A percentile compares a stretch with the other conserved stretches of the same genome.
phyloP scores from a whole-genome alignment of 53 echinoderm and acorn worm genomes.

The Crossaster papposus region DNA sequence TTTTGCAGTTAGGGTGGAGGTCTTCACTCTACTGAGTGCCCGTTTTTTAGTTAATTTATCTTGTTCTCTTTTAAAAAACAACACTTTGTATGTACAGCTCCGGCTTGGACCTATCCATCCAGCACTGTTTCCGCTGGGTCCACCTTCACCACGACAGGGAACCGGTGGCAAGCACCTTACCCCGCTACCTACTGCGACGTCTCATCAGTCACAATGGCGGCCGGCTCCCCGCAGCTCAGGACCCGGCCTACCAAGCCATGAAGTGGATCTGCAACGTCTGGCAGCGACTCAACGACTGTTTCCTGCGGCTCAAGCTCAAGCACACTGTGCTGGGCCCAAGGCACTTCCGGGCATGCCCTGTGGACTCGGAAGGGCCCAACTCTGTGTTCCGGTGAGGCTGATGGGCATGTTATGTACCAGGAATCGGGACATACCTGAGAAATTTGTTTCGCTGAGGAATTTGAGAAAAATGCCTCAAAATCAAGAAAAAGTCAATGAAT shows the following conservation, averaged over 20 bases:
- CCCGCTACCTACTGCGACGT: slow-evolving; percentile 71
- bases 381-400: slow-evolving; percentile 74
- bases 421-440: too few species aligned
- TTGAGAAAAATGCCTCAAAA: too few species aligned
- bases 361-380: slow-evolving; percentile 76
- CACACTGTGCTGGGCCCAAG: slow-evolving; percentile 85
- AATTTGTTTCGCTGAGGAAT: too few species aligned
- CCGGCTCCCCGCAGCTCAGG: slow-evolving; percentile 53
- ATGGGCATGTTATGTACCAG: too few species aligned
- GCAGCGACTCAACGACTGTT: slow-evolving; percentile 84
- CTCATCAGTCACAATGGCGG: slow-evolving; percentile 69
- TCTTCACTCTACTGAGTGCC: too few species aligned
- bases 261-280: slow-evolving; percentile 87
- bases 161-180: slow-evolving; percentile 80
- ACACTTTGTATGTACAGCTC: slow-evolving; percentile 58
- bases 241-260: slow-evolving; percentile 61
- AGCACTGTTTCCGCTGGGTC: slow-evolving; percentile 94
- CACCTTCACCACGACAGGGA: slow-evolving; percentile 91
- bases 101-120: slow-evolving; percentile 80
- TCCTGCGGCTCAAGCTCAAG: slow-evolving; percentile 76
- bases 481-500: too few species aligned
- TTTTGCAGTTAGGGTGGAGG: too few species aligned
- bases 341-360: slow-evolving; percentile 87
- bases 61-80: too few species aligned
- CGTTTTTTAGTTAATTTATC: too few species aligned